Evolutionary conservation across 2,113 vertebrate genomes (phyloP).

Genomic region (Aspiorhynchus laticeps): DNA sequence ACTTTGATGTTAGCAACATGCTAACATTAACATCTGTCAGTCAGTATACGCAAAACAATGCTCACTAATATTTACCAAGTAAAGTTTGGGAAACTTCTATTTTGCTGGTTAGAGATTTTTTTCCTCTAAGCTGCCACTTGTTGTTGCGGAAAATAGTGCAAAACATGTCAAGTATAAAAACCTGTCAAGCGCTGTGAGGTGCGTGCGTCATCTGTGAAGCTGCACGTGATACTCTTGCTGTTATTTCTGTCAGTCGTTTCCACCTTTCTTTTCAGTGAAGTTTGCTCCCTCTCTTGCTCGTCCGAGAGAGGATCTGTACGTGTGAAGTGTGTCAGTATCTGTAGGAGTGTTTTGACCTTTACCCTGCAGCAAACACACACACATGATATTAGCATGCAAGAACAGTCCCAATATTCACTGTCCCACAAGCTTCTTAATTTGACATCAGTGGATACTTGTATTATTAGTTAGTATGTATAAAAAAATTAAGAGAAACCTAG

Average conservation of each 20-base stretch:
- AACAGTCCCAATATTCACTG: not conserved
- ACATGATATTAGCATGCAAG: not conserved
- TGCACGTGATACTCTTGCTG: not conserved
- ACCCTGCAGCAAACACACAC: not conserved
- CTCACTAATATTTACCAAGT: not conserved
- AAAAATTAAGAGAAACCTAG: not conserved
- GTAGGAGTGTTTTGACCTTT: not conserved
- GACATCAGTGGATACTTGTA: not conserved
- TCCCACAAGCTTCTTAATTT: not conserved
- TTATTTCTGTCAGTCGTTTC: slow-evolving; percentile 15
- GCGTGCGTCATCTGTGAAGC: not conserved
- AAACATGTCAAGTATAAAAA: not conserved
- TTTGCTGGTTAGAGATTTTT: not conserved
- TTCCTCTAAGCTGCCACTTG: not conserved
- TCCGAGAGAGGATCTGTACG: not conserved
- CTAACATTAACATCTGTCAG: not conserved
- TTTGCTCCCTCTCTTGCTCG: not conserved
- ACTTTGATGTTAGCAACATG: not conserved
- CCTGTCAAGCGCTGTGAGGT: not conserved
- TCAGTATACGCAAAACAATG: not conserved
- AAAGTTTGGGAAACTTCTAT: not conserved
- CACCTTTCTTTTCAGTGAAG: slow-evolving; percentile 2
- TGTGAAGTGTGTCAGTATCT: slow-evolving; percentile 16
- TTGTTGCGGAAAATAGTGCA: not conserved
- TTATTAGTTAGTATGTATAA: not conserved